Conservation (phyloP, 2,113 vertebrate genomes). For the Hemiprocne comata region DNA sequence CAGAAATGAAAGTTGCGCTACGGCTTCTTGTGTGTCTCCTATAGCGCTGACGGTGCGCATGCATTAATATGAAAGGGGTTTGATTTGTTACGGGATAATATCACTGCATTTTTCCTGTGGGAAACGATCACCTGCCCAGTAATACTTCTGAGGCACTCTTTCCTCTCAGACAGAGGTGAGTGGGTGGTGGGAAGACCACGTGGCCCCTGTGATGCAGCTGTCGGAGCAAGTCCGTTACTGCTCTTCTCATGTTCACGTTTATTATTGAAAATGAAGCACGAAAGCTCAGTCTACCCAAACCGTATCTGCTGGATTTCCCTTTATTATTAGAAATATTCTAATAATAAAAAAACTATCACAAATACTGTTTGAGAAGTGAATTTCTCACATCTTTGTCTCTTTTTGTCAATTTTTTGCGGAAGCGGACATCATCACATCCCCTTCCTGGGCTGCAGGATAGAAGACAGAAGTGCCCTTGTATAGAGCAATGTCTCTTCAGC, state of each 20-base stretch:
- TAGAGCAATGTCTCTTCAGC: neutral
- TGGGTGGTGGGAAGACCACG: neutral
- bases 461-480: neutral
- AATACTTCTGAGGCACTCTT: neutral
- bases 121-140: slow-evolving; percentile 41
- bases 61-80: neutral
- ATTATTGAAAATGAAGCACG: neutral
- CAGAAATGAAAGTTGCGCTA: slow-evolving; percentile 52
- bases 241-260: neutral
- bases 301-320: neutral
- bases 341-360: neutral
- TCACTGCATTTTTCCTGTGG: neutral
- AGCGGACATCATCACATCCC: neutral
- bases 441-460: neutral
- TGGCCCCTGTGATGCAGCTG: neutral
- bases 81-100: slow-evolving; percentile 21
- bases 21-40: neutral
- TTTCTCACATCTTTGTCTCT: neutral
- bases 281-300: neutral
- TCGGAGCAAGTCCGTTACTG: neutral
- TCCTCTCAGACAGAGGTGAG: neutral
- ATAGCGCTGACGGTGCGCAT: neutral
- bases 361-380: neutral
- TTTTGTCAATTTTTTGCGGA: neutral
- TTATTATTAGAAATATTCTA: neutral